Percentiles rank a stretch among this genome's conserved stretches.
These are phyloP conservation scores for Idaea straminata DNA, from an alignment of 2,888 invertebrate genomes.

Conservation along the genomic window DNA sequence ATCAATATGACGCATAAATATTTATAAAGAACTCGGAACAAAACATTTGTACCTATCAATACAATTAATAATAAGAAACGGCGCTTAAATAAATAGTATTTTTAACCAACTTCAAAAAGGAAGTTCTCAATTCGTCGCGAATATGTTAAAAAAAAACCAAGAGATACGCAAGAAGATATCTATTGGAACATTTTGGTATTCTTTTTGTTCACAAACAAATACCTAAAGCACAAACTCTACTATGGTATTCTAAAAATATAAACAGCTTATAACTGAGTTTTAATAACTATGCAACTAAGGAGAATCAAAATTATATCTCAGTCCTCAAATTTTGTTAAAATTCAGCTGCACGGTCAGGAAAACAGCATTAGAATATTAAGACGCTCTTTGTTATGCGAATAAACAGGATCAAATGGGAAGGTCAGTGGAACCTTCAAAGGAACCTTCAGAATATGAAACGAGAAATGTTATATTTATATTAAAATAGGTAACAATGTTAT, in stretches of 20 bases:
- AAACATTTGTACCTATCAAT: background rate
- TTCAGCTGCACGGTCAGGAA: background rate
- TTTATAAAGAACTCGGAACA: background rate
- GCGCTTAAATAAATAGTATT: background rate
- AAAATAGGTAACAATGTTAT: background rate
- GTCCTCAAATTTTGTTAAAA: background rate
- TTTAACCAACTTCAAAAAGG: no score
- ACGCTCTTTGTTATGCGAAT: background rate
- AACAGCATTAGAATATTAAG: background rate
- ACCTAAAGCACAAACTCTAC: no score
- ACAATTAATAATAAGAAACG: background rate
- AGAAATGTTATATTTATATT: background rate
- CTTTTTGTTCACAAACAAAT: no score
- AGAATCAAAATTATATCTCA: background rate
- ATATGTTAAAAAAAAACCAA: no score
- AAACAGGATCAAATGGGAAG: background rate
- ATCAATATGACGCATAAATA: background rate
- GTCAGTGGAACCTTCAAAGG: constrained; percentile 3
- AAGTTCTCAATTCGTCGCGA: no score
- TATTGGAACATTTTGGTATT: no score
- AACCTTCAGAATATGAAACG: background rate
- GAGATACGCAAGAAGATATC: no score
- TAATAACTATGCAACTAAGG: background rate
- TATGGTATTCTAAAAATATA: no score
- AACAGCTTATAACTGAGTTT: no score